Evolutionary conservation across 2,797 vertebrate species (phyloP).

Genomic region (Neosilurus hyrtlii): DNA sequence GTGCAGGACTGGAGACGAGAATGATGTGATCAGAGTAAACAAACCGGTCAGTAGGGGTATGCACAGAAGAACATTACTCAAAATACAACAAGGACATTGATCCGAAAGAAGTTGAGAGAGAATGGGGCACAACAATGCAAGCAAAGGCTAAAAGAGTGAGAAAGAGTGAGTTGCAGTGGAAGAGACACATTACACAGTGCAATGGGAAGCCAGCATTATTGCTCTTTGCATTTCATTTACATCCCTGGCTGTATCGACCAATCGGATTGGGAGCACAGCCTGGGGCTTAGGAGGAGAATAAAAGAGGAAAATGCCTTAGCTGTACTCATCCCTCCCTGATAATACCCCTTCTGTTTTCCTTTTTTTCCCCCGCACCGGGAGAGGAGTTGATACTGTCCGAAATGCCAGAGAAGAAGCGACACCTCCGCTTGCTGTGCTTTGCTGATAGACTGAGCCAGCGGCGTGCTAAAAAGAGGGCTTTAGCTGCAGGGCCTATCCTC

Average conservation of each 20-base stretch:
- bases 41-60: constrained; percentile 30
- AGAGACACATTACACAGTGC: constrained; percentile 70
- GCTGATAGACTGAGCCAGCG: constrained; percentile 78
- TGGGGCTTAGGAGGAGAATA: constrained; percentile 83
- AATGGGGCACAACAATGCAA: constrained; percentile 26
- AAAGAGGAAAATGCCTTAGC: constrained; percentile 84
- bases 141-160: constrained; percentile 55
- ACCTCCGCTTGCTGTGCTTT: constrained; percentile 81
- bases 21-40: constrained; percentile 34
- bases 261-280: constrained; percentile 88
- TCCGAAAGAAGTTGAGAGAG: constrained; percentile 47
- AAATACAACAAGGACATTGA: constrained; percentile 29
- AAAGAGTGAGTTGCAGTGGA: constrained; percentile 59
- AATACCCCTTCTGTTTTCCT: constrained; percentile 83
- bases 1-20: constrained; percentile 33
- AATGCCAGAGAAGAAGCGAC: constrained; percentile 83
- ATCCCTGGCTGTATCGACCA: constrained; percentile 93
- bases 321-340: constrained; percentile 84
- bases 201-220: constrained; percentile 87
- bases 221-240: constrained; percentile 96
- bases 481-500: constrained; percentile 79
- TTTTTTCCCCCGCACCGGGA: constrained; percentile 76
- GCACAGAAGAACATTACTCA: constrained; percentile 21
- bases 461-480: constrained; percentile 80
- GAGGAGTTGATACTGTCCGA: constrained; percentile 85